Conservation (phyloP, 2,888 invertebrate genomes). For the Deilephila porcellus region DNA sequence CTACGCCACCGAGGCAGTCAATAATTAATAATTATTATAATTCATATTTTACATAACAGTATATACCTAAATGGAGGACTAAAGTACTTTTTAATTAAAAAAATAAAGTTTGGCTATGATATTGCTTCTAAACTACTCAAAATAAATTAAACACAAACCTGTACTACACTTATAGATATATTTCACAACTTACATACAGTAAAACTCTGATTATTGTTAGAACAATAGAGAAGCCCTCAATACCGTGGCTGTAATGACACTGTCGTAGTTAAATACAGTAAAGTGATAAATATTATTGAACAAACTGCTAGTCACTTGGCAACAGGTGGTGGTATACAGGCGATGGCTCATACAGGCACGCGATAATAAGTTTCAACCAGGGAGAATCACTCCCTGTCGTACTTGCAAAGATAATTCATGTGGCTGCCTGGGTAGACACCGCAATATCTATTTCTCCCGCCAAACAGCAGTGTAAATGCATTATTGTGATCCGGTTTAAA, state of each 20-base stretch:
- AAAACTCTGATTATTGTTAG: background rate
- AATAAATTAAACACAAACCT: background rate
- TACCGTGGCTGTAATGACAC: background rate
- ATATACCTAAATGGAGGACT: too few species aligned
- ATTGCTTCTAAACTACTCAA: background rate
- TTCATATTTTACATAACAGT: too few species aligned
- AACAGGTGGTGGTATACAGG: background rate
- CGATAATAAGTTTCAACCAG: background rate
- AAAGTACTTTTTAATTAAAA: too few species aligned
- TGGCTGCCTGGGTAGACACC: too few species aligned
- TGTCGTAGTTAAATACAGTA: background rate
- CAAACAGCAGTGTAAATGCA: too few species aligned
- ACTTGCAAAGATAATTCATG: too few species aligned
- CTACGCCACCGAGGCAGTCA: too few species aligned
- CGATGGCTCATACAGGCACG: background rate
- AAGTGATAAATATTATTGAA: slow-evolving; percentile 8
- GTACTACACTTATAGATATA: background rate
- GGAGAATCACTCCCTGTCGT: background rate
- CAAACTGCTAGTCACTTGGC: slow-evolving; percentile 21
- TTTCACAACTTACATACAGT: background rate
- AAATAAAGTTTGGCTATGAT: background rate
- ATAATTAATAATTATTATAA: too few species aligned
- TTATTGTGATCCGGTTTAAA: too few species aligned
- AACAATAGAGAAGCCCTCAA: background rate
- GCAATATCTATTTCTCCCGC: too few species aligned